Evolutionary conservation across 2,797 vertebrate species (phyloP).

Genomic region (Pangasius macronema): DNA sequence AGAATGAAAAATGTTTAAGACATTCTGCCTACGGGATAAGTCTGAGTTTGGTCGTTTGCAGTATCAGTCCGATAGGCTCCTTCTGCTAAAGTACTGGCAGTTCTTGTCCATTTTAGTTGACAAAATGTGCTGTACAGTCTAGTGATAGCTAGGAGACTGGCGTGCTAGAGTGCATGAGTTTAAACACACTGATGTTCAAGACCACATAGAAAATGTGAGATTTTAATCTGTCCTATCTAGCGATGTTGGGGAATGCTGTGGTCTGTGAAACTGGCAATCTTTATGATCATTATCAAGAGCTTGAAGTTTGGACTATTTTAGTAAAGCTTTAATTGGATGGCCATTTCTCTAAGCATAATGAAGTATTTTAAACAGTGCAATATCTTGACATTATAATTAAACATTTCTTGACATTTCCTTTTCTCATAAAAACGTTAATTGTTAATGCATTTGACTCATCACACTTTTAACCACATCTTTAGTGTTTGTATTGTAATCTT

Average conservation of each 20-base stretch:
- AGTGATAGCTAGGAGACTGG: neutral
- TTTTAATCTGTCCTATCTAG: neutral
- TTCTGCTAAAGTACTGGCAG: neutral
- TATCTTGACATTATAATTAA: neutral
- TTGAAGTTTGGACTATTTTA: neutral
- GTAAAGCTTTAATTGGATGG: neutral
- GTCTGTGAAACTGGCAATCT: neutral
- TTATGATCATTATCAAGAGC: neutral
- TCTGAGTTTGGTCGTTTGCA: neutral
- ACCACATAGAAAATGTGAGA: neutral
- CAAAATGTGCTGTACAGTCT: neutral
- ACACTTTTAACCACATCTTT: neutral
- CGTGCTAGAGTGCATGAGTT: neutral
- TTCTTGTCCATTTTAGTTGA: neutral
- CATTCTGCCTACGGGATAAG: neutral
- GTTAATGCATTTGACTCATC: neutral
- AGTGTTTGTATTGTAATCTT: neutral
- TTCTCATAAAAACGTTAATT: neutral
- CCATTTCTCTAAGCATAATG: neutral
- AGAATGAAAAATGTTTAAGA: neutral
- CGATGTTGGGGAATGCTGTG: neutral
- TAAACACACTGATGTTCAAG: neutral
- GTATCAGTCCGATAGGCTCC: neutral
- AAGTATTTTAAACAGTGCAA: neutral
- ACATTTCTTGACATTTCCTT: neutral